A percentile compares a stretch with the other conserved stretches of the same genome.
Conservation (phyloP, 1,140 invertebrate species). For the Lepidostoma basale region DNA sequence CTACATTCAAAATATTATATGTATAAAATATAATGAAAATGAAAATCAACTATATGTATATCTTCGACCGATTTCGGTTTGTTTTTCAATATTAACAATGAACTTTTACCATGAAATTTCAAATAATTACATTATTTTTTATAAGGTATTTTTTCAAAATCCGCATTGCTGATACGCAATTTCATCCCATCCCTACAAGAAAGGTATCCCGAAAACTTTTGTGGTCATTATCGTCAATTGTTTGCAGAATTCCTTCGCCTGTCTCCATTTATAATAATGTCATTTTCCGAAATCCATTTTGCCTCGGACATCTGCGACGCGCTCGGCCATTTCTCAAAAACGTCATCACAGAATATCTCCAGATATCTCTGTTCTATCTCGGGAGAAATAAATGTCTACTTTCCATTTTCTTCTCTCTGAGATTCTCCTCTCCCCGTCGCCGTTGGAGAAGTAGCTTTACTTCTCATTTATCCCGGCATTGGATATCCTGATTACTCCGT, state of each 20-base stretch:
- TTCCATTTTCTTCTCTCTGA: background rate
- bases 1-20: no score
- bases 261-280: conserved; percentile 26
- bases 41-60: no score
- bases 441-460: background rate
- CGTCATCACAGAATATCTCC: conserved; percentile 17
- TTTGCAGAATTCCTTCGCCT: background rate
- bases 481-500: background rate
- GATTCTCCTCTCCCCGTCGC: background rate
- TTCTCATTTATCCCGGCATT: background rate
- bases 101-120: no score
- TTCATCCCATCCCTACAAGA: no score
- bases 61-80: no score
- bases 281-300: conserved; percentile 24
- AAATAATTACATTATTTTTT: no score
- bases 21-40: no score
- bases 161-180: no score
- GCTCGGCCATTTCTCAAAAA: conserved; percentile 9
- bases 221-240: conserved; percentile 24
- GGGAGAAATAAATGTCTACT: background rate
- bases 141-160: no score
- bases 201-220: conserved; percentile 10
- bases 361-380: background rate
- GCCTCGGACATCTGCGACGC: conserved; percentile 12
- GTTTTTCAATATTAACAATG: no score